Percentiles rank a stretch among this genome's conserved stretches.
Conservation (phyloP, 2,888 invertebrate genomes). For the Odontomyia ornata region DNA sequence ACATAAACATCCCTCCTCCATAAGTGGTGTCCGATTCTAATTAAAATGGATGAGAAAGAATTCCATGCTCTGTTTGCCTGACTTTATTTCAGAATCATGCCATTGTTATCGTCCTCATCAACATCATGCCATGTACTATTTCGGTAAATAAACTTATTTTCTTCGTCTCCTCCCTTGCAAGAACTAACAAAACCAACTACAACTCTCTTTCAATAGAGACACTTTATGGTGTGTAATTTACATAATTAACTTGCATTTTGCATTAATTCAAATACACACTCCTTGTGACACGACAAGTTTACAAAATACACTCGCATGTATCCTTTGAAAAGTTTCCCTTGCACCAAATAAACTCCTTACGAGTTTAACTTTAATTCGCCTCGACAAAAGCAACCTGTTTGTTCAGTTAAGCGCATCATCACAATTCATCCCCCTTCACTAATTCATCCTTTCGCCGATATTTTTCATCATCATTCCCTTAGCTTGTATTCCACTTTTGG, state of each 20-base stretch:
- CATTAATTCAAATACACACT: conserved; percentile 12
- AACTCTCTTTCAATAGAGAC: neutral
- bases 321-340: conserved; percentile 19
- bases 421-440: neutral
- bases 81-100: no score
- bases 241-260: conserved; percentile 17
- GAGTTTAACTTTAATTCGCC: conserved; percentile 22
- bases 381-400: neutral
- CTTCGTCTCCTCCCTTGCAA: no score
- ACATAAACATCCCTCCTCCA: no score
- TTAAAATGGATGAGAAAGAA: no score
- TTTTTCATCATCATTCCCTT: neutral
- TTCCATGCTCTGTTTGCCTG: no score
- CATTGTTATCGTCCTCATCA: no score
- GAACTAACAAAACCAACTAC: no score
- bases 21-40: no score
- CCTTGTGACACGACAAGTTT: conserved; percentile 24
- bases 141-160: no score
- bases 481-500: neutral
- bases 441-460: no score
- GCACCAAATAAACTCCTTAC: conserved; percentile 10
- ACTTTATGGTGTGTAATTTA: conserved; percentile 15
- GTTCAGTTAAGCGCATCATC: neutral
- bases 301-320: conserved; percentile 32
- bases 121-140: no score